These are phyloP conservation scores for Drosophila lacertosa DNA, from an alignment of 1,140 invertebrate genomes.

Conservation along the genomic window DNA sequence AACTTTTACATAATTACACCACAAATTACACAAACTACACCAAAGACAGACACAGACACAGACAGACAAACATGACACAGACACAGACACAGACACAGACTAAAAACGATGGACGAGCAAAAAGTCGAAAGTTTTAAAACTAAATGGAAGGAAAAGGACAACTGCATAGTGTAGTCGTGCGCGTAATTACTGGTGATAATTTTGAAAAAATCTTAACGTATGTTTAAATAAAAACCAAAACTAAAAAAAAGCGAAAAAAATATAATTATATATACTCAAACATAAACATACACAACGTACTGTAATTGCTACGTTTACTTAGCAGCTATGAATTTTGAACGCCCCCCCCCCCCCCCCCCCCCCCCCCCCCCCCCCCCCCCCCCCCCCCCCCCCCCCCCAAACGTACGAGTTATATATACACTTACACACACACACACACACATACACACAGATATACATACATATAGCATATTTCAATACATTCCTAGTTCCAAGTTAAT, in stretches of 20 bases:
- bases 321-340: constrained; percentile 71
- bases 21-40: constrained; percentile 76
- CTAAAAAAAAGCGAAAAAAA: constrained; percentile 30
- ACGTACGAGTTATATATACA: constrained; percentile 34
- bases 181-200: constrained; percentile 83
- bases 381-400: constrained; percentile 23
- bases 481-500: constrained; percentile 14
- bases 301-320: constrained; percentile 46
- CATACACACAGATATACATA: constrained; percentile 34
- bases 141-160: constrained; percentile 61
- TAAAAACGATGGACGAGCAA: too few relatives aligned
- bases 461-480: constrained; percentile 21
- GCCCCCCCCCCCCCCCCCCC: not conserved
- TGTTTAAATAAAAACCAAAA: constrained; percentile 50
- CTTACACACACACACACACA: constrained; percentile 21
- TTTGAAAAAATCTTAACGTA: constrained; percentile 68
- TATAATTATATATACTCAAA: constrained; percentile 23
- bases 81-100: constrained; percentile 52
- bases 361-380: constrained; percentile 11
- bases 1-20: constrained; percentile 73
- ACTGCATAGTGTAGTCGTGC: constrained; percentile 81
- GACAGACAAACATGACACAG: constrained; percentile 40
- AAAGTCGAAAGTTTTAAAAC: constrained; percentile 57
- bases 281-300: constrained; percentile 37
- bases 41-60: constrained; percentile 48